Conservation (phyloP, 2,113 vertebrate genomes). For the Pachypanchax playfairii region DNA sequence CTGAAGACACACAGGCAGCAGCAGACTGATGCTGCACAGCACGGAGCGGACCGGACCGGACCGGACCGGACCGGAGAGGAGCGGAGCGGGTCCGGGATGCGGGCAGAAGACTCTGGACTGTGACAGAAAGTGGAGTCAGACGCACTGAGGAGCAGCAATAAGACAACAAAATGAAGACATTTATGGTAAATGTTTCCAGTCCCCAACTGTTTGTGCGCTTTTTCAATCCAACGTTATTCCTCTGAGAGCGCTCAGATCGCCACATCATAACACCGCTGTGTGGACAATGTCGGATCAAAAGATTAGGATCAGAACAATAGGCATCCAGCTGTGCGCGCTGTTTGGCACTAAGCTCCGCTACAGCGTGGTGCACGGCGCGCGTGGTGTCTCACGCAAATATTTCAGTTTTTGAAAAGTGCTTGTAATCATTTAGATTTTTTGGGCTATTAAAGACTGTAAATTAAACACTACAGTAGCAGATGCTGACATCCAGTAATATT, state of each 20-base stretch:
- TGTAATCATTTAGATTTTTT: neutral
- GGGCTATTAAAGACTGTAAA: neutral
- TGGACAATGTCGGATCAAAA: slow-evolving; percentile 53
- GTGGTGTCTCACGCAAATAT: neutral
- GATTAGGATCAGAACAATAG: slow-evolving; percentile 64
- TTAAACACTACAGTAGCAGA: neutral
- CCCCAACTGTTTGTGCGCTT: slow-evolving; percentile 28
- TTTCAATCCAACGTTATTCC: slow-evolving; percentile 21
- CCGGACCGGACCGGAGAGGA: slow-evolving; percentile 5
- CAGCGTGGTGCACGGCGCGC: slow-evolving; percentile 12
- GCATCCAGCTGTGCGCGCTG: slow-evolving; percentile 60
- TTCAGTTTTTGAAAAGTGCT: slow-evolving; percentile 12
- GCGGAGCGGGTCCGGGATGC: slow-evolving; percentile 21
- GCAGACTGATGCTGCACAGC: slow-evolving; percentile 70
- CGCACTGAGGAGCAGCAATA: slow-evolving; percentile 75
- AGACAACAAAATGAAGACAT: slow-evolving; percentile 91
- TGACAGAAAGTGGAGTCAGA: slow-evolving; percentile 80
- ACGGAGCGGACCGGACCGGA: neutral
- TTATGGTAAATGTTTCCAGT: slow-evolving; percentile 82
- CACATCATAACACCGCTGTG: slow-evolving; percentile 18
- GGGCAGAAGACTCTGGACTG: slow-evolving; percentile 54
- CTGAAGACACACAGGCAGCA: slow-evolving; percentile 46
- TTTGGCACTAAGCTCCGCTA: slow-evolving; percentile 29
- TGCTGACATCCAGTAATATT: too few relatives aligned
- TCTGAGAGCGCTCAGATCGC: slow-evolving; percentile 30